Base-by-base conservation (phyloP, 92 coral and sea anemone genomes). In the Chrysogorgia sp. region DNA sequence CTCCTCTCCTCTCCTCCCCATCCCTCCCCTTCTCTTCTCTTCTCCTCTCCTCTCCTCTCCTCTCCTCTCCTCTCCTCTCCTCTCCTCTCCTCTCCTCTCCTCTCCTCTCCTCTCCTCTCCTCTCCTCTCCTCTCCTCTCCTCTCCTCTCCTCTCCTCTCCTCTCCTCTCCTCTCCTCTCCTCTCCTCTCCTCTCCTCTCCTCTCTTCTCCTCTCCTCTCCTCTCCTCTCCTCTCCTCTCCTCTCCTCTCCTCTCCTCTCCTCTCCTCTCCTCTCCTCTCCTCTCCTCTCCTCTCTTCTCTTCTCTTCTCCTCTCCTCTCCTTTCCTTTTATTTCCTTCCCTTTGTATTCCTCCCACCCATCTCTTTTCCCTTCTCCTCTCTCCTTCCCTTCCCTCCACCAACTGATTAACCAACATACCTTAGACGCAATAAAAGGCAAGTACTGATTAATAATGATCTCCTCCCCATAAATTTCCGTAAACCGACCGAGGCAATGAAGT, bases 371-470 rank as follows among this genome's bases (percentile, higher is more conserved):
- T n/a, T n/a, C n/a, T n/a, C n/a, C n/a, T n/a, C n/a, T n/a, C n/a
- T n/a, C n/a, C n/a, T n/a, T n/a, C n/a, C n/a, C n/a, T n/a, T n/a
- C n/a, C n/a, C n/a, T n/a, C n/a, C n/a, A n/a, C n/a, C n/a, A n/a
- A n/a, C n/a, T n/a, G n/a, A n/a, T n/a, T n/a, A n/a, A n/a, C n/a
- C n/a, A 47, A 79, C 96, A 84, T 47, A 91, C 97, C 79, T 82
- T 90, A 66, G 88, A 86, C 66, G 85, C 77, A 26, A 88, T 88
- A 37, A 65, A 85, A 14, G 97, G 97, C 29, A 94, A 76, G 66
- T 91, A 94, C 75, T 94, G 98, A 57, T 94, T 78, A 50, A 89
- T 33, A 72, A 94, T 83, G 77, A 94, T 84, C 12, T 97, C 97
- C 68, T 94, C 97, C 8, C 97, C 97, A 40, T 94, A 94, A 50